Conservation (phyloP, 64 coral and sea anemone genomes). For the Actinia tenebrosa region DNA sequence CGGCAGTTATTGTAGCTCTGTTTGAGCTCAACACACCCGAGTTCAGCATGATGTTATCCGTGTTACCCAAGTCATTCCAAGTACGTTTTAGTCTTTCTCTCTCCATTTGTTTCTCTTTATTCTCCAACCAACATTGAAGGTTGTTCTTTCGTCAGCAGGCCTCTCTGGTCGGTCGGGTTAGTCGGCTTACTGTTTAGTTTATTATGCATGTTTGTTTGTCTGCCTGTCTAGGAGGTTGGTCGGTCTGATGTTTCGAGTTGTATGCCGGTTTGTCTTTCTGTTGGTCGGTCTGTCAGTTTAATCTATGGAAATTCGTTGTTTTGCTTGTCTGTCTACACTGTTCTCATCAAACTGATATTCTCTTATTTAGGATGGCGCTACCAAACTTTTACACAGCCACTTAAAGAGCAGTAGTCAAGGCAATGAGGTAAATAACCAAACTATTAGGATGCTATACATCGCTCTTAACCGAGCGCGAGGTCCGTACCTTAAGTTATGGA, state of each 20-base stretch:
- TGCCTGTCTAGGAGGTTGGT: too few species aligned
- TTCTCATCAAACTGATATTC: background rate
- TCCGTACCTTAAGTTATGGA: too few species aligned
- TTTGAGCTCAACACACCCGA: constrained; percentile 97
- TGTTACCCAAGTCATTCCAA: constrained; percentile 96
- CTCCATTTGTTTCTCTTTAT: background rate
- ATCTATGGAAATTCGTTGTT: background rate
- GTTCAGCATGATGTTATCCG: constrained; percentile 95
- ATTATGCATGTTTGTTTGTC: too few species aligned
- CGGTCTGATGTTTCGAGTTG: too few species aligned
- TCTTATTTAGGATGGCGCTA: constrained; percentile 80
- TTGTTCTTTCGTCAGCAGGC: background rate
- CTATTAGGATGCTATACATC: background rate
- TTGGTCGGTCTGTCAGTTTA: background rate
- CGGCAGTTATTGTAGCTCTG: constrained; percentile 88
- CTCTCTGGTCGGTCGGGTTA: too few species aligned
- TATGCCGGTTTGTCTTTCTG: background rate
- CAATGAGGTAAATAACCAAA: constrained; percentile 35
- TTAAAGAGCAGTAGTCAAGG: constrained; percentile 86
- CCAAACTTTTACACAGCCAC: constrained; percentile 92
- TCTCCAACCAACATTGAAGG: too few species aligned
- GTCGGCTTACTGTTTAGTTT: too few species aligned
- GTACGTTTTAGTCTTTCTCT: constrained; percentile 18
- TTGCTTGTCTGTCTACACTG: background rate
- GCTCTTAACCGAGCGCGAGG: too few species aligned